Conservation (phyloP, 2,888 invertebrate genomes). For the Ryuthela nishihirai region DNA sequence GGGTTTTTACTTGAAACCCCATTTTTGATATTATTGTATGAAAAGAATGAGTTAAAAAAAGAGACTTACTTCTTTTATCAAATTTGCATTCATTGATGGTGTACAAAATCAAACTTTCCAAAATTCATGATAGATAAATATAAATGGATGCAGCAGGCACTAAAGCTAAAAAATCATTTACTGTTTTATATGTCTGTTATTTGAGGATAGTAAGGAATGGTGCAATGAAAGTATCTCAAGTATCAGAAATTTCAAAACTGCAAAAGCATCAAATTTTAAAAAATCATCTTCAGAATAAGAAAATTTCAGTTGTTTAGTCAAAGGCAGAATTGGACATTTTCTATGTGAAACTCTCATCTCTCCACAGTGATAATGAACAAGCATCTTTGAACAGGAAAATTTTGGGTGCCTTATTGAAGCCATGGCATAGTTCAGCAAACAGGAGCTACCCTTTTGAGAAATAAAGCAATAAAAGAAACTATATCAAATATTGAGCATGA, state of each 20-base stretch:
- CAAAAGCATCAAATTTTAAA: neutral
- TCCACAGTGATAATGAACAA: neutral
- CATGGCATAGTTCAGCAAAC: neutral
- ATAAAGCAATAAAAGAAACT: no score
- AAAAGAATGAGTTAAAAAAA: no score
- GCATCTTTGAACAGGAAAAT: neutral
- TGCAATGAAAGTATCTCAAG: neutral
- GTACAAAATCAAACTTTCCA: neutral
- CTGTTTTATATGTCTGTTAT: neutral
- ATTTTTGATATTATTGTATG: no score
- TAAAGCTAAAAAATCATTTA: neutral
- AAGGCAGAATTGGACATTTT: neutral
- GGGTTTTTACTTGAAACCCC: no score
- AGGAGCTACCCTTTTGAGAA: neutral
- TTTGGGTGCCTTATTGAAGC: constrained; percentile 1
- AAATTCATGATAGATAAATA: neutral
- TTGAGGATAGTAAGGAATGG: neutral
- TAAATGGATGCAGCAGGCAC: neutral
- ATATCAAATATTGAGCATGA: neutral
- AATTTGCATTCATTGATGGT: no score
- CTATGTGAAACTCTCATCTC: no score
- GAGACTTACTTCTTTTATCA: no score
- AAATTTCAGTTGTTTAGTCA: neutral
- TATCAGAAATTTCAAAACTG: neutral
- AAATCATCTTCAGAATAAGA: neutral